Conservation (phyloP, 2,113 vertebrate genomes). For the Tautogolabrus adspersus region DNA sequence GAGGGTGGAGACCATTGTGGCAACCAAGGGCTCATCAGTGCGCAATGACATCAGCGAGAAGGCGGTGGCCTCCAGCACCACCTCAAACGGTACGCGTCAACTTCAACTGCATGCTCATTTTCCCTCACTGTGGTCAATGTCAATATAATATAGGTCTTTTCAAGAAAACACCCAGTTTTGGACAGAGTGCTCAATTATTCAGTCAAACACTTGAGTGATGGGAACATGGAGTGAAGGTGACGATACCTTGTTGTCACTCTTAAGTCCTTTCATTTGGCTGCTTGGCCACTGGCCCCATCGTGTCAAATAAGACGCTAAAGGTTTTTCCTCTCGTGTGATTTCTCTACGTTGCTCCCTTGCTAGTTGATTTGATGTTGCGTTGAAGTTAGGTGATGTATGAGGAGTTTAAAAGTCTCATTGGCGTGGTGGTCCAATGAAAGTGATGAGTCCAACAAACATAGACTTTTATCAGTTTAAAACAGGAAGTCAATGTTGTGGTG, state of each 20-base stretch:
- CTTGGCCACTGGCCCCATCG: not conserved
- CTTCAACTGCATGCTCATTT: conserved; percentile 11
- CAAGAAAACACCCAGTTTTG: not conserved
- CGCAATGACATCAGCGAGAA: conserved; percentile 98
- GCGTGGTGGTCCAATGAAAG: no score
- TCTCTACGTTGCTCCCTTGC: not conserved
- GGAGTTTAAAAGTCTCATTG: not conserved
- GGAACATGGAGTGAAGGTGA: not conserved
- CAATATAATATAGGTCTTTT: conserved; percentile 12
- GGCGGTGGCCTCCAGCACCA: conserved; percentile 98
- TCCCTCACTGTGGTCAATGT: conserved; percentile 21
- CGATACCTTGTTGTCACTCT: not conserved
- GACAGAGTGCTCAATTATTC: not conserved
- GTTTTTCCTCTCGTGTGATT: not conserved
- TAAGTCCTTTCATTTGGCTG: not conserved
- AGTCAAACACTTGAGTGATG: not conserved
- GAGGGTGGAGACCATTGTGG: conserved; percentile 95
- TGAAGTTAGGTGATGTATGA: not conserved
- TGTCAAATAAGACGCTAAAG: no score
- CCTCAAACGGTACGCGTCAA: conserved; percentile 91
- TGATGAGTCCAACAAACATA: not conserved
- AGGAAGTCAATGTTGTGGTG: not conserved
- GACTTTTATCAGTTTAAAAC: not conserved
- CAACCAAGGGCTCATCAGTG: conserved; percentile 89
- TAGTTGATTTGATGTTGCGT: no score